Evolutionary conservation across 2,888 invertebrate genomes (phyloP).

Genomic region (Aphodius sticticus): DNA sequence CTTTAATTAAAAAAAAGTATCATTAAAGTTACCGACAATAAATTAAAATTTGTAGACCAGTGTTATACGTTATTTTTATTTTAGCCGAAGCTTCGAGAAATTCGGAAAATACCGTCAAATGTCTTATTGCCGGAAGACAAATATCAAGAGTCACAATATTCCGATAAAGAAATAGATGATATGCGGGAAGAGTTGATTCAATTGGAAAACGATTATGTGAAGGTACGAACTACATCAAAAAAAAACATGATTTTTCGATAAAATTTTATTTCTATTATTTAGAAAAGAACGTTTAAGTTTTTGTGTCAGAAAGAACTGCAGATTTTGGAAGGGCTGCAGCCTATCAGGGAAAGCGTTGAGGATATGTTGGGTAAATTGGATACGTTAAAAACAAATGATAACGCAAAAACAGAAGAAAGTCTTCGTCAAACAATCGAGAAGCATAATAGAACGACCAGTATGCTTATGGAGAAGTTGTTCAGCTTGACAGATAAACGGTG

Average conservation of each 20-base stretch:
- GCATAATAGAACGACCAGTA: not conserved
- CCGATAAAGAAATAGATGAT: constrained; percentile 27
- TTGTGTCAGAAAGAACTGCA: constrained; percentile 24
- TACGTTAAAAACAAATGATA: not conserved
- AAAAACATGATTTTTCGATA: not conserved
- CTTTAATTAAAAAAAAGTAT: too few relatives aligned
- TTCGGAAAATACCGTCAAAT: constrained; percentile 13
- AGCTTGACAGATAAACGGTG: not conserved
- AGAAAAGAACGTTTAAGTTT: constrained; percentile 21
- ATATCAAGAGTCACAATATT: constrained; percentile 4
- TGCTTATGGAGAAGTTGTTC: not conserved
- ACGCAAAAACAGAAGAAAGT: not conserved
- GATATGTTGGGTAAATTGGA: not conserved
- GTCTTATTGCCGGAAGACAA: constrained; percentile 22
- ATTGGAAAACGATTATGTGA: not conserved
- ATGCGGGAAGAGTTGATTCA: constrained; percentile 21
- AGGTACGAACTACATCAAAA: not conserved
- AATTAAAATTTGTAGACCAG: too few relatives aligned
- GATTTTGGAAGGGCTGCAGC: not conserved
- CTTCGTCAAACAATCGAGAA: not conserved
- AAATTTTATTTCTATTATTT: not conserved
- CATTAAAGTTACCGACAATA: too few relatives aligned
- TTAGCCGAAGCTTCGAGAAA: not conserved
- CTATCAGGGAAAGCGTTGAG: not conserved
- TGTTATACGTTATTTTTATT: too few relatives aligned